These are phyloP conservation scores for Garrulus glandarius DNA, from an alignment of 2,797 vertebrate genomes.

Conservation along the genomic window DNA sequence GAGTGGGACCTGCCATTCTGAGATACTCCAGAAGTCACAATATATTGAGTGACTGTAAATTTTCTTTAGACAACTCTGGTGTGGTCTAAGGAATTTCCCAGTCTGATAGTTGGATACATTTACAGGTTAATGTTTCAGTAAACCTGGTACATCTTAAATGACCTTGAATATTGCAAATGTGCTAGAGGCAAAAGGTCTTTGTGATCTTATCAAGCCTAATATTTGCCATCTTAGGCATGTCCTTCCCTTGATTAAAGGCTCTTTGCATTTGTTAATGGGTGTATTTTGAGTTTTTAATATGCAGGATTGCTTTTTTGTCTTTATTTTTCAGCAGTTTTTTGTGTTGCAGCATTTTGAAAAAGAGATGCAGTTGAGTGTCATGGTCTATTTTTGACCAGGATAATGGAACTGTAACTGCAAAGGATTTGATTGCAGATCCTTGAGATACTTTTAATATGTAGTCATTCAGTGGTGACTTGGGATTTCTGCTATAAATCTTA, in stretches of 20 bases:
- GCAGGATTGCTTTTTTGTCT: not conserved
- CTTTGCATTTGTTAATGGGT: not conserved
- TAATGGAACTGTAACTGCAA: not conserved
- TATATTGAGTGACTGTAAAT: not conserved
- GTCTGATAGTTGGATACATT: not conserved
- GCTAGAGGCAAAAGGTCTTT: constrained; percentile 4
- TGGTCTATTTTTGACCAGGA: not conserved
- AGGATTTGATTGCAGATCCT: not conserved
- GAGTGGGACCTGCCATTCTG: not conserved
- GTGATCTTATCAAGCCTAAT: constrained; percentile 16
- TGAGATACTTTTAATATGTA: not conserved
- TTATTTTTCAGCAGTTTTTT: not conserved
- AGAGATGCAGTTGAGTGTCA: not conserved
- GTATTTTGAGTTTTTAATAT: not conserved
- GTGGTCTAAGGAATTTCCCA: not conserved
- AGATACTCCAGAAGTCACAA: not conserved
- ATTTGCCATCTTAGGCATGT: not conserved
- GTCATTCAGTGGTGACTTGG: not conserved
- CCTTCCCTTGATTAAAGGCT: not conserved
- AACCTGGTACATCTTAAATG: not conserved
- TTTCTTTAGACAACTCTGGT: not conserved
- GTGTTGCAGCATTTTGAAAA: not conserved
- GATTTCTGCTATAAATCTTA: not conserved
- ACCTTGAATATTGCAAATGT: constrained; percentile 45
- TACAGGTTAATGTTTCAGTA: constrained; percentile 16